Conservation (phyloP, 2,113 vertebrate species). For the Hypanus sabinus region DNA sequence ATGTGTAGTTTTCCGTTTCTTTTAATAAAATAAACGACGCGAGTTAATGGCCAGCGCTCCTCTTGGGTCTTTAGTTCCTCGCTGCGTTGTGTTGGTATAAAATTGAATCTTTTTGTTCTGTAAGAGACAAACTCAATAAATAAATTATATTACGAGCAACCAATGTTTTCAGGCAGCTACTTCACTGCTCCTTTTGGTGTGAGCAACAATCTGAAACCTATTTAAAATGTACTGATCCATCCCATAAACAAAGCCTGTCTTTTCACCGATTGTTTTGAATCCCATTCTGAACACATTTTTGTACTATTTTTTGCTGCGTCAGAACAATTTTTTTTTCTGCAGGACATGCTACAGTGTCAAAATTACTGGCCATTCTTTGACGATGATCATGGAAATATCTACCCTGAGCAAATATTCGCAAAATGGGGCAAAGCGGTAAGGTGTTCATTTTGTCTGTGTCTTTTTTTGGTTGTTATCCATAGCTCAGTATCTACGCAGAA, state of each 20-base stretch:
- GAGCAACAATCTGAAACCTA: slow-evolving; percentile 79
- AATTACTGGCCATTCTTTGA: background rate
- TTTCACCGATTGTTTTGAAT: background rate
- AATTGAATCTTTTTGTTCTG: slow-evolving; percentile 84
- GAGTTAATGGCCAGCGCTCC: background rate
- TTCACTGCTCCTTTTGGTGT: slow-evolving; percentile 73
- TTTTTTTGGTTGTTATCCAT: background rate
- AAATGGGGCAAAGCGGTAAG: background rate
- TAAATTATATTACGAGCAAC: slow-evolving; percentile 81
- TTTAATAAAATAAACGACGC: background rate
- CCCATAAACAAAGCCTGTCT: background rate
- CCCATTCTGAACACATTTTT: background rate
- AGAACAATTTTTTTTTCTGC: background rate
- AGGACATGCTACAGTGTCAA: background rate
- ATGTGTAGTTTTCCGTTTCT: background rate
- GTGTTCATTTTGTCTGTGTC: background rate
- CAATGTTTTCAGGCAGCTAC: slow-evolving; percentile 72
- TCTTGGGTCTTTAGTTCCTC: background rate
- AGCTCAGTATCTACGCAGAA: background rate
- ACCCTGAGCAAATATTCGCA: background rate
- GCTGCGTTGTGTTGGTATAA: slow-evolving; percentile 48
- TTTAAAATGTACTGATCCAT: slow-evolving; percentile 51
- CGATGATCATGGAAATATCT: background rate
- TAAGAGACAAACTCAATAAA: slow-evolving; percentile 79
- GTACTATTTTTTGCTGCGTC: background rate